These are phyloP conservation scores for Eudemis profundana DNA, from an alignment of 2,888 invertebrate genomes.

Conservation along the genomic window DNA sequence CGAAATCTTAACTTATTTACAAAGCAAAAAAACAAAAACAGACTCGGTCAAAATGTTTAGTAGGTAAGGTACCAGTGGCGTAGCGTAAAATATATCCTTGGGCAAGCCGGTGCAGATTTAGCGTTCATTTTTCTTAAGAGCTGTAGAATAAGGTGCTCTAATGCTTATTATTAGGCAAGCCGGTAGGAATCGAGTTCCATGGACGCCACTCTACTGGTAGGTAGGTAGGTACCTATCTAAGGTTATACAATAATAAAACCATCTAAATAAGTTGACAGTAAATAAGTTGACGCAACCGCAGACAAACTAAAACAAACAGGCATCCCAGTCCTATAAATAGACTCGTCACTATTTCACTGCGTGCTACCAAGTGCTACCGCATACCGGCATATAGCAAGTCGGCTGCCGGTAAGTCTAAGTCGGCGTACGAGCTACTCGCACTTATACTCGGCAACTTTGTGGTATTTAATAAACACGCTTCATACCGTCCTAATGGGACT, in stretches of 20 bases:
- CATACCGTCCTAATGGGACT: too few relatives aligned
- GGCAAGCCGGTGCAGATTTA: too few relatives aligned
- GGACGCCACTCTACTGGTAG: too few relatives aligned
- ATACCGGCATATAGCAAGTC: not conserved
- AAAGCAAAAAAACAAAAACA: too few relatives aligned
- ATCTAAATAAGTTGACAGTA: not conserved
- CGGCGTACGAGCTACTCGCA: not conserved
- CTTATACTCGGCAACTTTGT: not conserved
- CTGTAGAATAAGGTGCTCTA: too few relatives aligned
- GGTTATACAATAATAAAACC: not conserved
- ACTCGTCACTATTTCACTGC: slow-evolving; percentile 7
- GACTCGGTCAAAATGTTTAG: too few relatives aligned
- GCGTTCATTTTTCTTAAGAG: too few relatives aligned
- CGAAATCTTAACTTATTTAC: too few relatives aligned
- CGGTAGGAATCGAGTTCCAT: too few relatives aligned
- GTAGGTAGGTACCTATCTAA: not conserved
- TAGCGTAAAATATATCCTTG: too few relatives aligned
- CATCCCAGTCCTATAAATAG: slow-evolving; percentile 31
- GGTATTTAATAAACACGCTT: slow-evolving; percentile 1
- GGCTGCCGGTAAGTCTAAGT: not conserved
- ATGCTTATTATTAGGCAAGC: too few relatives aligned
- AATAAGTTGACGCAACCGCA: slow-evolving; percentile 10
- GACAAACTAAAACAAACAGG: slow-evolving; percentile 7
- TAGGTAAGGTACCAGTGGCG: too few relatives aligned
- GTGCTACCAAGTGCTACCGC: slow-evolving; percentile 28